These are phyloP conservation scores for Characodon lateralis DNA, from an alignment of 2,797 vertebrate genomes.

Conservation along the genomic window DNA sequence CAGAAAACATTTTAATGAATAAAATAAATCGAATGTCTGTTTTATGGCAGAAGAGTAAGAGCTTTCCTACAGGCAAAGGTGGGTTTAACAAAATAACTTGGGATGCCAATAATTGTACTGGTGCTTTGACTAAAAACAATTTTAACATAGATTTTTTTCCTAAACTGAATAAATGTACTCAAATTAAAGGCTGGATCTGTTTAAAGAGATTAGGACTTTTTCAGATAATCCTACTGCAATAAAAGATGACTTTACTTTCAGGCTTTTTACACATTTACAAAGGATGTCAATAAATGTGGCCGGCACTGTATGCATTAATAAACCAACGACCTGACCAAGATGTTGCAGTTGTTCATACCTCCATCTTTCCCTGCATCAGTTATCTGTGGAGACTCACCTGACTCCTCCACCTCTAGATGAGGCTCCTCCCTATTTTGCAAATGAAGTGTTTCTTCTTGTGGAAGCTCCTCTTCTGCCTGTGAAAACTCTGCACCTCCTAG, in stretches of 20 bases:
- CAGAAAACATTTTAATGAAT: no score
- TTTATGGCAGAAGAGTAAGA: no score
- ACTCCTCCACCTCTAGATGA: slow-evolving; percentile 44
- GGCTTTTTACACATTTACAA: neutral
- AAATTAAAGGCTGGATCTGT: neutral
- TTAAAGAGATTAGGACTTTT: slow-evolving; percentile 6
- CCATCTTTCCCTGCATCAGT: slow-evolving; percentile 52
- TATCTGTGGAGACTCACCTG: slow-evolving; percentile 26
- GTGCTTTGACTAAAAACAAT: neutral
- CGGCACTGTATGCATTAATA: neutral
- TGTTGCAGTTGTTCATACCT: slow-evolving; percentile 55
- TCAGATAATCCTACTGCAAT: neutral
- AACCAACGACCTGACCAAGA: neutral
- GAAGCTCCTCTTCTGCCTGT: slow-evolving; percentile 32
- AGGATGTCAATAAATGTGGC: neutral
- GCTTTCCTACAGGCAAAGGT: no score
- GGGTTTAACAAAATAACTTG: neutral
- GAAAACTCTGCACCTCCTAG: slow-evolving; percentile 52
- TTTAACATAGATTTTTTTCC: neutral
- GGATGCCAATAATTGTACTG: neutral
- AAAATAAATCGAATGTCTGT: no score
- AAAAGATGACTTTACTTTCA: neutral
- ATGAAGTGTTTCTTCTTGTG: slow-evolving; percentile 35
- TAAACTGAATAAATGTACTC: neutral
- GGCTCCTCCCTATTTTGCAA: slow-evolving; percentile 26